phyloP scores from a whole-genome alignment of 2,888 invertebrate genomes.

The Trilocha varians region DNA sequence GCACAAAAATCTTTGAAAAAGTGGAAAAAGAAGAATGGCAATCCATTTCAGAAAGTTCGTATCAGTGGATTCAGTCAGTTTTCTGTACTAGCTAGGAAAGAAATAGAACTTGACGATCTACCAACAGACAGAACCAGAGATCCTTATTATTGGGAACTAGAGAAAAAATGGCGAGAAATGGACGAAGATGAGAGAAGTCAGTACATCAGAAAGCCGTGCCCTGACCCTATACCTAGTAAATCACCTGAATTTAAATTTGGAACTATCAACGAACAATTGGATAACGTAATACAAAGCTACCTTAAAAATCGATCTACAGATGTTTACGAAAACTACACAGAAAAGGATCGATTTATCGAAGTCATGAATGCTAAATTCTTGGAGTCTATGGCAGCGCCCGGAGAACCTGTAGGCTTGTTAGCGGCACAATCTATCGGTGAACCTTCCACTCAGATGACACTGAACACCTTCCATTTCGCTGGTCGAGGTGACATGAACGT shows the following conservation, averaged over 20 bases:
- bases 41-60: slow-evolving; percentile 51
- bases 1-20: slow-evolving; percentile 73
- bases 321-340: slow-evolving; percentile 37
- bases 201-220: slow-evolving; percentile 73
- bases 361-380: slow-evolving; percentile 84
- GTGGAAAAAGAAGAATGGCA: slow-evolving; percentile 75
- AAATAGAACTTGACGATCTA: slow-evolving; percentile 55
- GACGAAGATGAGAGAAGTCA: slow-evolving; percentile 72
- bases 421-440: slow-evolving; percentile 99
- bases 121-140: slow-evolving; percentile 73
- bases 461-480: slow-evolving; percentile 99
- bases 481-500: slow-evolving; percentile 99
- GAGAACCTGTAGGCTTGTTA: slow-evolving; percentile 96
- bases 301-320: slow-evolving; percentile 51
- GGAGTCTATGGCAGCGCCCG: slow-evolving; percentile 86
- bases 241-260: slow-evolving; percentile 86
- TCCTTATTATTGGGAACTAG: slow-evolving; percentile 72
- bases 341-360: slow-evolving; percentile 73
- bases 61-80: slow-evolving; percentile 76
- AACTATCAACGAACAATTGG: slow-evolving; percentile 86
- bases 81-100: slow-evolving; percentile 62
- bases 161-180: slow-evolving; percentile 78
- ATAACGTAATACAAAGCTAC: slow-evolving; percentile 77
- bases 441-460: slow-evolving; percentile 99
- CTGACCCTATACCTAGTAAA: slow-evolving; percentile 82